Evolutionary conservation across 2,113 vertebrate species (phyloP).

Genomic region (Eulacestoma nigropectus): DNA sequence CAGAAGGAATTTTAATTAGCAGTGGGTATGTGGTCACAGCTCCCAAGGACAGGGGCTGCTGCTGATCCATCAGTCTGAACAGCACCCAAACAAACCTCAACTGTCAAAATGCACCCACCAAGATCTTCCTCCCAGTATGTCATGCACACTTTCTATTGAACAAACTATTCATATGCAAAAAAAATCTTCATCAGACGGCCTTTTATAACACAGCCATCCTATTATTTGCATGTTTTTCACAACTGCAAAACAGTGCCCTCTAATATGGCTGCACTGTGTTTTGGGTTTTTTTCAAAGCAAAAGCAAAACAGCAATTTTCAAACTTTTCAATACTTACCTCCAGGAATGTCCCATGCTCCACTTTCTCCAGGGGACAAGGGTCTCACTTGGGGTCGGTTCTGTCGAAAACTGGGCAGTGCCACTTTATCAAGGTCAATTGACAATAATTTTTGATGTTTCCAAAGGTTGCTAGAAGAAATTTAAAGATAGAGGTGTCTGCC

Average conservation of each 20-base stretch:
- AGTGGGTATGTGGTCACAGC: neutral
- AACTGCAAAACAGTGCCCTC: neutral
- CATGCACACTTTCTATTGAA: neutral
- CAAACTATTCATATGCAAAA: neutral
- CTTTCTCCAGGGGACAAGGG: slow-evolving; percentile 96
- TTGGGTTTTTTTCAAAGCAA: neutral
- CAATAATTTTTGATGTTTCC: slow-evolving; percentile 97
- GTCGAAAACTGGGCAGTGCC: slow-evolving; percentile 86
- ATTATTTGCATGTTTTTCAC: neutral
- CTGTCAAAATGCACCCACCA: neutral
- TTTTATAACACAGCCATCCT: neutral
- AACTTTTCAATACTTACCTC: slow-evolving; percentile 76
- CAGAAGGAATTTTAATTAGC: neutral
- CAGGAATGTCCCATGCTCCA: slow-evolving; percentile 96
- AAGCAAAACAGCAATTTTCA: neutral
- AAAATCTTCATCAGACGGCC: neutral
- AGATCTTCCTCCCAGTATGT: neutral
- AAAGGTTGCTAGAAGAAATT: slow-evolving; percentile 85
- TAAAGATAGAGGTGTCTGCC: neutral
- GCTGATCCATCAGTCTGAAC: neutral
- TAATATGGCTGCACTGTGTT: accelerated
- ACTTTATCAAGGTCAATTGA: slow-evolving; percentile 96
- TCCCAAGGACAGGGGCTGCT: neutral
- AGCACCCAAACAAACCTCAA: neutral
- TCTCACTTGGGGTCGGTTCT: slow-evolving; percentile 93